Percentiles rank a stretch among this genome's conserved stretches.
Evolutionary conservation across 2,113 vertebrate genomes (phyloP).

Genomic region (Crypturellus undulatus): DNA sequence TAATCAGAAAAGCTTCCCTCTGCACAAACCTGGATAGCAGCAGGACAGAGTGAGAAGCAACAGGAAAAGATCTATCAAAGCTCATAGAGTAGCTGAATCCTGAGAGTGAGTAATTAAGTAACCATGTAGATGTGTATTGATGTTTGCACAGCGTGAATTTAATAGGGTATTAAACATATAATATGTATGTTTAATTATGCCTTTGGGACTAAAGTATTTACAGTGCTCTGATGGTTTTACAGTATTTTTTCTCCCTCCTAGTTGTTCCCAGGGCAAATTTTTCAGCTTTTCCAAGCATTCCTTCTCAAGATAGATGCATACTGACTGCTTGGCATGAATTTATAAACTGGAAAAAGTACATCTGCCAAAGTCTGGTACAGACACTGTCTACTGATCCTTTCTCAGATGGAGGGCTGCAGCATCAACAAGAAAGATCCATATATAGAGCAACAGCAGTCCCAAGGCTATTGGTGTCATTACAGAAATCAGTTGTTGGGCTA

Average conservation of each 20-base stretch:
- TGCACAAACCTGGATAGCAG: neutral
- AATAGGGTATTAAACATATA: neutral
- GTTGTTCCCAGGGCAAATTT: neutral
- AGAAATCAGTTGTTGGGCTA: neutral
- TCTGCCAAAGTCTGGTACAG: neutral
- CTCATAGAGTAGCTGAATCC: neutral
- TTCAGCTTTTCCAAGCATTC: neutral
- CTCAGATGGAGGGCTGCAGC: fast-evolving
- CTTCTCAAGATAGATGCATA: neutral
- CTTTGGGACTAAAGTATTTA: neutral
- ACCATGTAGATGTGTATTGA: neutral
- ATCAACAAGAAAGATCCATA: neutral
- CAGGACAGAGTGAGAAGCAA: neutral
- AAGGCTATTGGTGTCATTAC: fast-evolving
- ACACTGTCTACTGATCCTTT: neutral
- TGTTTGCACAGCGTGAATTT: neutral
- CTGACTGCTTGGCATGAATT: neutral
- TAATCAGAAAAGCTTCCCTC: neutral
- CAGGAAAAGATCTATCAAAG: neutral
- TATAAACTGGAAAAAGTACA: neutral
- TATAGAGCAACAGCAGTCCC: neutral
- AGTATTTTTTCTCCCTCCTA: neutral
- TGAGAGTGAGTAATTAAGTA: neutral
- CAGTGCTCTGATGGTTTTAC: neutral
- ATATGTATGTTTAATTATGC: neutral